phyloP scores from a whole-genome alignment of 2,113 vertebrate genomes.

The Brachypodius melanocephalos region DNA sequence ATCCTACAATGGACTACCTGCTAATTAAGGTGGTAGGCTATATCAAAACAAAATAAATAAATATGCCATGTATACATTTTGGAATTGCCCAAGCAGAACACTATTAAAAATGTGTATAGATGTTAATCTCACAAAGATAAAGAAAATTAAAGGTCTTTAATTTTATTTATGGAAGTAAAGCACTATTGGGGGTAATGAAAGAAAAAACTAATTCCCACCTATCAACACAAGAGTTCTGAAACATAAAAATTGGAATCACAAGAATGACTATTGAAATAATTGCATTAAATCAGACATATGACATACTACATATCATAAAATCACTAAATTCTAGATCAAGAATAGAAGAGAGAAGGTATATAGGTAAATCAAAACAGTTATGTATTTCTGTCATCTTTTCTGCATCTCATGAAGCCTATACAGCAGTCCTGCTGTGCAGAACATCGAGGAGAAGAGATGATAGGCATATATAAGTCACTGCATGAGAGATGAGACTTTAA shows the following conservation, averaged over 20 bases:
- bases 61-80: background rate
- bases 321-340: slow-evolving; percentile 1
- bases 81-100: slow-evolving; percentile 52
- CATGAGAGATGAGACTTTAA: slow-evolving; percentile 50
- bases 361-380: slow-evolving; percentile 36
- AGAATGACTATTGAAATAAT: background rate
- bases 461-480: slow-evolving; percentile 31
- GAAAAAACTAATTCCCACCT: background rate
- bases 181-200: background rate
- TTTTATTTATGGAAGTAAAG: slow-evolving; percentile 4
- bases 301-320: background rate
- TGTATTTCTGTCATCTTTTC: slow-evolving; percentile 46
- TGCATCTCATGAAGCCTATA: slow-evolving; percentile 3
- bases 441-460: slow-evolving; percentile 17
- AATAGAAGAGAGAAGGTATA: slow-evolving; percentile 1
- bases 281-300: background rate
- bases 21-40: background rate
- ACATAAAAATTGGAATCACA: background rate
- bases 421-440: slow-evolving; percentile 2
- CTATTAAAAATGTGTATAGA: slow-evolving; percentile 4
- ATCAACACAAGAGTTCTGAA: background rate
- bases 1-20: background rate
- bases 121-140: slow-evolving; percentile 47
- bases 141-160: slow-evolving; percentile 7
- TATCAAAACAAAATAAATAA: slow-evolving; percentile 45